Percentiles rank a stretch among this genome's conserved stretches.
Evolutionary conservation across 1,140 invertebrate species (phyloP).

Genomic region (Ceratina australensis): DNA sequence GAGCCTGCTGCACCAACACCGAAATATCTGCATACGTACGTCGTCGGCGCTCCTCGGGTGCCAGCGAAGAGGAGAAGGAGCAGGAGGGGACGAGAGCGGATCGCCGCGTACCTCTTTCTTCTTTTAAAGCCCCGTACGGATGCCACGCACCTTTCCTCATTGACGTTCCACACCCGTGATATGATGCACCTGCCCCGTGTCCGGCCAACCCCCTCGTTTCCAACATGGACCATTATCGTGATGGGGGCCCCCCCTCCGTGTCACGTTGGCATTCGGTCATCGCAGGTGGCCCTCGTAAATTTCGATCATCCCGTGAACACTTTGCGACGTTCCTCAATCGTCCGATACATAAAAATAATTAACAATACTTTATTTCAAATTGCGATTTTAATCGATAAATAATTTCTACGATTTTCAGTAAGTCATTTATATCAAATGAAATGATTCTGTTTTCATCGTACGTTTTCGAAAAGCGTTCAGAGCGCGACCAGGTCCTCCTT

Average conservation of each 20-base stretch:
- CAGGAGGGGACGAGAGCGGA: too few relatives aligned
- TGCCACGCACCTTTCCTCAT: constrained; percentile 58
- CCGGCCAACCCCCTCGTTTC: constrained; percentile 24
- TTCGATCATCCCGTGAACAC: neutral
- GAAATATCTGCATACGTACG: neutral
- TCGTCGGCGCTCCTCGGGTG: too few relatives aligned
- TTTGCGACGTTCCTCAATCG: too few relatives aligned
- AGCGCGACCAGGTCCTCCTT: neutral
- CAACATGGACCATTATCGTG: neutral
- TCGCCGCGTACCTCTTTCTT: neutral
- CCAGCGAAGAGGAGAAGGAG: too few relatives aligned
- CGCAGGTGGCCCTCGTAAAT: constrained; percentile 35
- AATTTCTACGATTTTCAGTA: too few relatives aligned
- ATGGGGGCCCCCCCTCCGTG: neutral
- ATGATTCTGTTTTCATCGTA: too few relatives aligned
- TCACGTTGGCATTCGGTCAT: constrained; percentile 12
- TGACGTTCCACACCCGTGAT: constrained; percentile 56
- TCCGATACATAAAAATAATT: too few relatives aligned
- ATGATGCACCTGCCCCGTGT: constrained; percentile 34
- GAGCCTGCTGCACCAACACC: neutral
- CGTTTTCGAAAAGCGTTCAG: too few relatives aligned
- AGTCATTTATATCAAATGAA: too few relatives aligned
- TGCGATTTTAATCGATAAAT: neutral
- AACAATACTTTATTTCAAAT: too few relatives aligned
- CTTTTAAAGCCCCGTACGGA: neutral